Conservation (phyloP, 1,140 invertebrate genomes). For the Drosophila sechellia region DNA sequence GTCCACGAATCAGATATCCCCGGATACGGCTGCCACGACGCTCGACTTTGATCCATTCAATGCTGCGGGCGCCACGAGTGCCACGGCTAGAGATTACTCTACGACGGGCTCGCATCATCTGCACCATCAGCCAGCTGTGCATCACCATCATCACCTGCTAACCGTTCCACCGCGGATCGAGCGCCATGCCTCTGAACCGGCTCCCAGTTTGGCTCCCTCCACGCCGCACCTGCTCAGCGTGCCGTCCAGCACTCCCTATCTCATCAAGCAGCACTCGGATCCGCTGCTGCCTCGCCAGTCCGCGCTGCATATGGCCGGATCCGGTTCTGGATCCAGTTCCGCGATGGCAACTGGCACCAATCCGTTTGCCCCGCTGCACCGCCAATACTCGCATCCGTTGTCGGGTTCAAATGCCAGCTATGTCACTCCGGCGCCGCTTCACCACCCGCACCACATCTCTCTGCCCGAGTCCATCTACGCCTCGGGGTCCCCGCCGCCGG, state of each 20-base stretch:
- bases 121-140: slow-evolving; percentile 41
- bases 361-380: slow-evolving; percentile 84
- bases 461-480: slow-evolving; percentile 81
- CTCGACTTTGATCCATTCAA: slow-evolving; percentile 85
- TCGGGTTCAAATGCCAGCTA: slow-evolving; percentile 61
- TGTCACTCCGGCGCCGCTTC: slow-evolving; percentile 61
- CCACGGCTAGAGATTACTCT: slow-evolving; percentile 64
- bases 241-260: slow-evolving; percentile 85
- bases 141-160: slow-evolving; percentile 77
- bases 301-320: slow-evolving; percentile 50
- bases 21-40: slow-evolving; percentile 83
- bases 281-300: slow-evolving; percentile 87
- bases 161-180: slow-evolving; percentile 86
- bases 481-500: slow-evolving; percentile 78
- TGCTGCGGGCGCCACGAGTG: slow-evolving; percentile 70
- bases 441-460: slow-evolving; percentile 82
- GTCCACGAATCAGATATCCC: slow-evolving; percentile 84
- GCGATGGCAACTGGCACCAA: slow-evolving; percentile 71
- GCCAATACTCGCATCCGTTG: slow-evolving; percentile 85
- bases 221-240: slow-evolving; percentile 87
- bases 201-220: slow-evolving; percentile 83
- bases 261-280: slow-evolving; percentile 89
- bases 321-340: slow-evolving; percentile 83
- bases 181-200: slow-evolving; percentile 87
- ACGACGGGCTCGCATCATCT: slow-evolving; percentile 63